Base-by-base conservation (phyloP, 2,113 vertebrate species). In the Syrrhaptes paradoxus region DNA sequence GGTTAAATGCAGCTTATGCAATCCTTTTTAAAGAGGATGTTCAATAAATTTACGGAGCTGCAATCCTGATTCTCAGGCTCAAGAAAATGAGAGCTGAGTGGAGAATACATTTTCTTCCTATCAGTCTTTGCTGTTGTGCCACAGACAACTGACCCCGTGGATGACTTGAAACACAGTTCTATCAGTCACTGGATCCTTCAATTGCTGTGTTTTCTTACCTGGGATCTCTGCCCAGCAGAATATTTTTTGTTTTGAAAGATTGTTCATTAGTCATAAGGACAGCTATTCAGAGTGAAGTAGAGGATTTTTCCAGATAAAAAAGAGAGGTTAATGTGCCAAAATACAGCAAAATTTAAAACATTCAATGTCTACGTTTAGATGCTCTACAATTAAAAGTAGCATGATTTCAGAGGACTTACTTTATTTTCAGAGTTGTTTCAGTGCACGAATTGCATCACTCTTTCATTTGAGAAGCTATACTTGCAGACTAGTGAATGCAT, bases 1-100 rank as follows among this genome's bases (percentile, higher is more conserved):
- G n/a, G 76, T 80, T 91, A 94, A 94, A 82, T 57, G 68, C n/a
- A 57, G 31, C 7, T 96, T 88, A 90, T 84, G 75, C 71, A 86
- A 88, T 66, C 49, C 7, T 80, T 85, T 94, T 58, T 61, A 90
- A 84, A 89, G 48, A 83, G 38, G 28, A 83, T 12, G 70, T 92
- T 81, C 65, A 78, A 82, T 59, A 96, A 87, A 79, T 95, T 81
- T 75, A 48, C 68, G 25, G 45, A 94, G 25, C 45, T 89, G 49
- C 49, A 67, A 26, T 67, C 10, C 11, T 86, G 46, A 73, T 78
- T 94, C 58, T 82, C n/a, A 55, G 63, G 48, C 55, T 85, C 43
- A 77, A 81, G 48, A 10, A 93, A 92, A 92, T 78, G 46, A 88
- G 46, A 74, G 11, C 41, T 61, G 48, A 86, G 45, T 28, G 28